A percentile compares a stretch with the other conserved stretches of the same genome.
phyloP scores from a whole-genome alignment of 2,797 vertebrate genomes.

The Amblyraja radiata region DNA sequence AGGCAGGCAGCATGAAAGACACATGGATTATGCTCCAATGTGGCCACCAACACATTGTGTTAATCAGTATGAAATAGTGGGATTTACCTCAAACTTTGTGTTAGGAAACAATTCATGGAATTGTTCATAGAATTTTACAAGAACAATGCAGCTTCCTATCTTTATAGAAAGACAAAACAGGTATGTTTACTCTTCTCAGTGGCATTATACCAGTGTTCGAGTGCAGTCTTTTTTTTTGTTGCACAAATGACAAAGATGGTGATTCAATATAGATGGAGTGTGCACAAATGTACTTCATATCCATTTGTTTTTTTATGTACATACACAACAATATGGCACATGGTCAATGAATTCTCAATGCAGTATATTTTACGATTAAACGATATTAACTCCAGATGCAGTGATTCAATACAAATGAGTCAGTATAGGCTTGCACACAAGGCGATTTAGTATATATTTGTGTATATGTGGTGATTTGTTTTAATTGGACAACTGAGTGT shows the following conservation, averaged over 20 bases:
- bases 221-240: background rate
- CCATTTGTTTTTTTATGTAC: background rate
- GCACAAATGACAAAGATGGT: background rate
- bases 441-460: background rate
- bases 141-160: conserved; percentile 27
- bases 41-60: conserved; percentile 28
- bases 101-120: conserved; percentile 36
- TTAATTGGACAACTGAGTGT: conserved; percentile 1
- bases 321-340: conserved; percentile 22
- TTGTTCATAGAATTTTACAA: conserved; percentile 32
- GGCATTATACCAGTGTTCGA: background rate
- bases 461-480: background rate
- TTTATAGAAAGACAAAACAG: conserved; percentile 30
- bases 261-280: background rate
- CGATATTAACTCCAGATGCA: background rate
- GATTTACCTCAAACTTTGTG: conserved; percentile 26
- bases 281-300: background rate
- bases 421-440: background rate
- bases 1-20: background rate
- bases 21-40: conserved; percentile 22
- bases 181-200: background rate
- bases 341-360: background rate
- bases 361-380: background rate
- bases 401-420: conserved; percentile 28
- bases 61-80: conserved; percentile 13